Evolutionary conservation across 2,888 invertebrate genomes (phyloP).

Genomic region (Corbicula japonica): DNA sequence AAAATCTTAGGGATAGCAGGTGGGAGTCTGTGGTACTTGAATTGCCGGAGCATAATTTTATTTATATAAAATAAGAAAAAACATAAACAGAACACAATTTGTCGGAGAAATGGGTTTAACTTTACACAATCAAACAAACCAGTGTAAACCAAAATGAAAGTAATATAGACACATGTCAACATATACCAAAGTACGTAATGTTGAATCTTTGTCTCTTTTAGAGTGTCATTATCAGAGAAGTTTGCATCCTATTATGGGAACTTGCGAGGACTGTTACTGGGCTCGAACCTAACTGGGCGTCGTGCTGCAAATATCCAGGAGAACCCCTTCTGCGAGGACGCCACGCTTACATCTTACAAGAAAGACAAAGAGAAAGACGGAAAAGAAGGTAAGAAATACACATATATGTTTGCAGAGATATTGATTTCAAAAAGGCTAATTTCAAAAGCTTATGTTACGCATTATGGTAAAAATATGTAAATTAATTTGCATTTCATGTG

Average conservation of each 20-base stretch:
- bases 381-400: constrained; percentile 74
- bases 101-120: neutral
- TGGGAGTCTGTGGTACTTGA: too few species aligned
- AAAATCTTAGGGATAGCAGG: too few species aligned
- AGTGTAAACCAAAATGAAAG: neutral
- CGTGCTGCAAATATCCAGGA: constrained; percentile 74
- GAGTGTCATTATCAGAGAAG: constrained; percentile 78
- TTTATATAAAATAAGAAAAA: neutral
- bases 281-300: constrained; percentile 78
- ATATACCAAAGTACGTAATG: neutral
- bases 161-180: neutral
- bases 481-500: too few species aligned
- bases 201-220: constrained; percentile 47
- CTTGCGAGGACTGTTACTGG: constrained; percentile 77
- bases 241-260: constrained; percentile 81
- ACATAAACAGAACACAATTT: neutral
- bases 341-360: constrained; percentile 75
- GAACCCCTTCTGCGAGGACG: constrained; percentile 76
- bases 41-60: neutral
- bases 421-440: too few species aligned
- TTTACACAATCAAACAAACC: neutral
- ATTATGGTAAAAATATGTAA: too few species aligned
- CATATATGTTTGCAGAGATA: too few species aligned
- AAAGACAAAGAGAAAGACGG: constrained; percentile 76
- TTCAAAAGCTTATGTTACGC: too few species aligned